phyloP scores from a whole-genome alignment of 2,797 vertebrate species.

The Echiichthys vipera region DNA sequence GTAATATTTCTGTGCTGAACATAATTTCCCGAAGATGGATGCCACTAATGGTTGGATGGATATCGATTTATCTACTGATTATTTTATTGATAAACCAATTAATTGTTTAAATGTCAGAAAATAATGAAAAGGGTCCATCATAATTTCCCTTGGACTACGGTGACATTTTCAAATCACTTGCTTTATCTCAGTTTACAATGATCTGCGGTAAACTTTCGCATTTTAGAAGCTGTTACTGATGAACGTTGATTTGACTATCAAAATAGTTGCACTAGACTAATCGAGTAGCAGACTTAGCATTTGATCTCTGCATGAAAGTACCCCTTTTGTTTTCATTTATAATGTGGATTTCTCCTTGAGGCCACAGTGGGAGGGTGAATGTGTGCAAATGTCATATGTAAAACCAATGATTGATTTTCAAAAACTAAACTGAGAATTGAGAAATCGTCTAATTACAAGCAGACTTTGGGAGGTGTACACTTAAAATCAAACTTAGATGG shows the following conservation, averaged over 20 bases:
- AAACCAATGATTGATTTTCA: constrained; percentile 18
- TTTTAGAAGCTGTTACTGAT: background rate
- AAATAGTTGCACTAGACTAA: background rate
- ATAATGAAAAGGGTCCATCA: background rate
- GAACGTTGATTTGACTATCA: background rate
- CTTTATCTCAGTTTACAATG: background rate
- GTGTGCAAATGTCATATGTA: constrained; percentile 1
- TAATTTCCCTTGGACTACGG: background rate
- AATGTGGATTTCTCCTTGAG: constrained; percentile 14
- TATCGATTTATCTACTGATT: background rate
- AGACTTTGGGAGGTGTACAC: constrained; percentile 5
- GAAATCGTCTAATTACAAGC: constrained; percentile 12
- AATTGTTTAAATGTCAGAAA: constrained; percentile 23
- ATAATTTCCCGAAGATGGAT: background rate
- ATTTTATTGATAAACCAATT: background rate
- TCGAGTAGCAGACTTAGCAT: background rate
- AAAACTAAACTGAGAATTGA: background rate
- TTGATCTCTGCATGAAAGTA: background rate
- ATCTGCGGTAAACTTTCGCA: background rate
- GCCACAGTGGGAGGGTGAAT: background rate
- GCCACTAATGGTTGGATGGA: background rate
- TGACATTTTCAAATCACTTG: constrained; percentile 30
- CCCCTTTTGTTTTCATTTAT: constrained; percentile 14
- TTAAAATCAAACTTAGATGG: constrained; percentile 19
- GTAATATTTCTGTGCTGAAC: background rate